These are phyloP conservation scores for Salvelinus fontinalis DNA, from an alignment of 2,113 vertebrate species.

Conservation along the genomic window DNA sequence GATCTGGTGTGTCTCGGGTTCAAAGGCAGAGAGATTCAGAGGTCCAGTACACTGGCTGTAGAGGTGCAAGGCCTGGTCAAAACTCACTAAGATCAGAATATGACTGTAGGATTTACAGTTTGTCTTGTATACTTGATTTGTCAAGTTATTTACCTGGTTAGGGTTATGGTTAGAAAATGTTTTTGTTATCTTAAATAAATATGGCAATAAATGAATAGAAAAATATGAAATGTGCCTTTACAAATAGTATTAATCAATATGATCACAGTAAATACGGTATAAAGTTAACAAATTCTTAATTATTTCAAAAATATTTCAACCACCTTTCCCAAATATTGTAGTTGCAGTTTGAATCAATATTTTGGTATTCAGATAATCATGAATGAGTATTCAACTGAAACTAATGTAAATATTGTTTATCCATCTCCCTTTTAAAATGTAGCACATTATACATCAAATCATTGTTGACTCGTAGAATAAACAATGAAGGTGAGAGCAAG, in stretches of 20 bases:
- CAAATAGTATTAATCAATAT: neutral
- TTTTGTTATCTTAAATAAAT: neutral
- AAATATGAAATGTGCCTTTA: neutral
- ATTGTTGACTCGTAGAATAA: conserved; percentile 35
- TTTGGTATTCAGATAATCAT: neutral
- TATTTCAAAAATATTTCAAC: neutral
- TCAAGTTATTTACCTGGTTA: neutral
- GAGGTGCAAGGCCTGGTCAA: neutral
- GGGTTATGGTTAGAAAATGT: neutral
- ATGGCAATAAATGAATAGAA: neutral
- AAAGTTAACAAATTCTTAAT: neutral
- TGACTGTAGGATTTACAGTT: too few species aligned
- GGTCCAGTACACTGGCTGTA: neutral
- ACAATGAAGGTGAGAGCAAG: conserved; percentile 72
- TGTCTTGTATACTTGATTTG: neutral
- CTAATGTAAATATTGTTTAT: neutral
- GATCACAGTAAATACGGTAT: neutral
- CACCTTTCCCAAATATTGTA: neutral
- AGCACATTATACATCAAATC: neutral
- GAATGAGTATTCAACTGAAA: neutral
- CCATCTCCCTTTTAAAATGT: neutral
- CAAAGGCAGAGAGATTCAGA: neutral
- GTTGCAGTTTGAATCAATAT: neutral
- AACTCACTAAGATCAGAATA: neutral
- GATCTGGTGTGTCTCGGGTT: neutral